Evolutionary conservation across 2,888 invertebrate species (phyloP), one percentile per base, ranked within the genome.

Genomic region (Lasioglossum calceatum): DNA sequence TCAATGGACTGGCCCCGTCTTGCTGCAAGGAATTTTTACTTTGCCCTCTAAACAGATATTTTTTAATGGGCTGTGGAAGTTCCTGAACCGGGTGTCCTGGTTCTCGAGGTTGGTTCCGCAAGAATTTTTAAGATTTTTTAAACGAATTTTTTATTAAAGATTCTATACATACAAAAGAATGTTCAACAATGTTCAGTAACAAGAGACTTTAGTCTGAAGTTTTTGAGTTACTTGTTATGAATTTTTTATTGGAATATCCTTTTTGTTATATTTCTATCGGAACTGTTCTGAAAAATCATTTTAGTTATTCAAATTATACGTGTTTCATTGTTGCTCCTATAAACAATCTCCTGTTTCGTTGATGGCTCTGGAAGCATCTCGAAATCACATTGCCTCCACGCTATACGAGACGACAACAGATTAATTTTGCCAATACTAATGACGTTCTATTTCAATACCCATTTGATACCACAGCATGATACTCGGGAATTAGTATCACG

Each of bases 401-500:
- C 5, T 32, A 32, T 32, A 7, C 32, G 64, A 64, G 64, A 32
- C 32, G 64, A 32, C 27, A 64, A 32, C 64, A 32, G 64, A 64
- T 64, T 64, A 27, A 64, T 64, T 64, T 64, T 64, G 64, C 64
- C 32, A 32, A 32, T 64, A 64, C 64, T 32, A 64, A 64, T 64
- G 64, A 32, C 64, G 64, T 32, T 32, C 64, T 64, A 64, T 64
- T 64, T 64, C 64, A 64, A 32, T 64, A 64, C 64, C 27, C 27
- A 64, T 64, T 64, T 64, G 64, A 64, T 64, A 64, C 64, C 64
- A 64, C 64, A 32, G 32, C 64, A 64, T 32, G 64, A 64, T 64
- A 64, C 64, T 64, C 64, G 32, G 64, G 64, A 64, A 64, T 64
- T 32, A 64, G 32, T 64, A 61, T 61, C 61, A 27, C 61, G 61